These are phyloP conservation scores for Philaethria dido DNA, from an alignment of 2,888 invertebrate genomes.

Conservation along the genomic window DNA sequence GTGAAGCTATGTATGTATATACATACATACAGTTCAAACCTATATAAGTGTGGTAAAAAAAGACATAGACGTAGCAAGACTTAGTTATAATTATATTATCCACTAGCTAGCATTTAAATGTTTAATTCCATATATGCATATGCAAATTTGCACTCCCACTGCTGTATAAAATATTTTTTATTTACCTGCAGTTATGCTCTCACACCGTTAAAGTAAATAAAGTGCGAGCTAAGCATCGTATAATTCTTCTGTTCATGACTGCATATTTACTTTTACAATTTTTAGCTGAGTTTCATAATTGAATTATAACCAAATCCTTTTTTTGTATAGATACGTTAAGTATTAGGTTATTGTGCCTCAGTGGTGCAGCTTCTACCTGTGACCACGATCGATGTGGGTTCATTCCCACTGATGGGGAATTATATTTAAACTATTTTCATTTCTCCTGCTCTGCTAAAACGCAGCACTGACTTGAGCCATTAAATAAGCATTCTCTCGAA, in stretches of 20 bases:
- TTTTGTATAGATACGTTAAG: not conserved
- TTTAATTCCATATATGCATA: slow-evolving; percentile 41
- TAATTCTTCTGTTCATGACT: slow-evolving; percentile 22
- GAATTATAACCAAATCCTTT: not conserved
- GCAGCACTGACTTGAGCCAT: too few relatives aligned
- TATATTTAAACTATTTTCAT: too few relatives aligned
- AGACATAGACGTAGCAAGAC: not conserved
- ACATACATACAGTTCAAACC: not conserved
- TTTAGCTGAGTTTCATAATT: not conserved
- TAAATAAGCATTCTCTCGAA: too few relatives aligned
- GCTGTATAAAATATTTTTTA: slow-evolving; percentile 33
- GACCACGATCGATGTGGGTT: too few relatives aligned
- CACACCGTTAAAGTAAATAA: slow-evolving; percentile 17
- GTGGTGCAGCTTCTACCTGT: too few relatives aligned
- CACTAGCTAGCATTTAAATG: slow-evolving; percentile 38
- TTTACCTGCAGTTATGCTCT: slow-evolving; percentile 27
- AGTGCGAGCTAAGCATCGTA: slow-evolving; percentile 12
- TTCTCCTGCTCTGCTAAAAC: too few relatives aligned
- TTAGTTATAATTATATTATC: slow-evolving; percentile 41
- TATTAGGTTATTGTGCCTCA: not conserved
- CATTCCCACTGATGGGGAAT: too few relatives aligned
- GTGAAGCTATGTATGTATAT: too few relatives aligned
- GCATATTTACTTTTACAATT: slow-evolving; percentile 13
- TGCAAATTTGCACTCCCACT: slow-evolving; percentile 37
- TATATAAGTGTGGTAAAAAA: not conserved